Evolutionary conservation across 1,140 invertebrate genomes (phyloP).

Genomic region (Stegodyphus dumicola): DNA sequence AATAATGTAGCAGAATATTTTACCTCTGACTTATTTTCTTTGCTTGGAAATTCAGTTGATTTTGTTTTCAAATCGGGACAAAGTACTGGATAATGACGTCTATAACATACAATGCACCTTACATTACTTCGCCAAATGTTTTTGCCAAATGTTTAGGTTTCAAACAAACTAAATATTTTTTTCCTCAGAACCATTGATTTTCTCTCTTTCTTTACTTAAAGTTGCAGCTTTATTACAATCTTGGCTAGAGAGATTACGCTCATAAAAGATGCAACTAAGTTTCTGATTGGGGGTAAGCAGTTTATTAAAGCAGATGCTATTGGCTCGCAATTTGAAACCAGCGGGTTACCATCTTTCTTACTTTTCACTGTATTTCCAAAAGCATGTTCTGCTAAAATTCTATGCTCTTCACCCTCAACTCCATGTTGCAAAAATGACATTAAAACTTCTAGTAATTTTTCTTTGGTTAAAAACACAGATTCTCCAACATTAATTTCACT

Average conservation of each 20-base stretch:
- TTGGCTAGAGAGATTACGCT: background rate
- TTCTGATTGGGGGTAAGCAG: background rate
- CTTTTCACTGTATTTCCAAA: background rate
- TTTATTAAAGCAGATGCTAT: background rate
- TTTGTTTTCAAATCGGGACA: background rate
- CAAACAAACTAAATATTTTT: background rate
- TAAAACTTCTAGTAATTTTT: background rate
- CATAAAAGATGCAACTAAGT: slow-evolving; percentile 24
- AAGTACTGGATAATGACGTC: background rate
- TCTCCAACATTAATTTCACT: background rate
- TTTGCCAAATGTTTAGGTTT: background rate
- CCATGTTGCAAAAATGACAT: background rate
- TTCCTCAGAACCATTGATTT: background rate
- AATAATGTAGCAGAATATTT: background rate
- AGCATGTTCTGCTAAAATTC: background rate
- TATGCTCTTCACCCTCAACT: slow-evolving; percentile 4
- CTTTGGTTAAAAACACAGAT: background rate
- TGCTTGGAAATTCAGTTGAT: background rate
- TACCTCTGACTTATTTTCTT: background rate
- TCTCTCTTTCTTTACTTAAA: background rate
- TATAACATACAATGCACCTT: background rate
- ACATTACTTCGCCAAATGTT: background rate
- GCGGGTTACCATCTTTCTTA: background rate
- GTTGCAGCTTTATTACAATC: background rate
- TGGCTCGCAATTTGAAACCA: background rate